These are phyloP conservation scores for Drosophila kanekoi DNA, from an alignment of 2,888 invertebrate species.

Conservation along the genomic window DNA sequence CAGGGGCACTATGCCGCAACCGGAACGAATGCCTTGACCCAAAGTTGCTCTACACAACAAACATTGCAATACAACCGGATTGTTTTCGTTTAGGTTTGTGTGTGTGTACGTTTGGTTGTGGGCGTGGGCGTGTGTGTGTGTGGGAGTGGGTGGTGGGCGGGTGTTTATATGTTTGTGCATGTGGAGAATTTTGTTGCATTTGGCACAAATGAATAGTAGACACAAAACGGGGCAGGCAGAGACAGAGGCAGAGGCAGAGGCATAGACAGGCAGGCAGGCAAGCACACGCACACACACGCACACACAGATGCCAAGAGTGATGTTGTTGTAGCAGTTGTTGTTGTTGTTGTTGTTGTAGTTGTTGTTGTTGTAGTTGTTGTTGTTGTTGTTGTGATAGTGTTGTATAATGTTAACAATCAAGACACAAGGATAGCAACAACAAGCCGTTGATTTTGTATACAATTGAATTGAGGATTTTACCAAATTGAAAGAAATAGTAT, in stretches of 20 bases:
- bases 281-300: conserved; percentile 10
- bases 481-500: conserved; percentile 50
- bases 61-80: conserved; percentile 75
- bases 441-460: conserved; percentile 66
- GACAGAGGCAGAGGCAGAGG: conserved; percentile 41
- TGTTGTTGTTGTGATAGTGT: conserved; percentile 47
- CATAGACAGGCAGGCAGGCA: conserved; percentile 46
- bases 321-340: conserved; percentile 29
- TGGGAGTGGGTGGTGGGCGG: conserved; percentile 14
- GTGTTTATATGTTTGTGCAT: conserved; percentile 49
- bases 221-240: conserved; percentile 64
- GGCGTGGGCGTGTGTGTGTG: conserved; percentile 16
- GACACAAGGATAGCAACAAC: conserved; percentile 74
- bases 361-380: conserved; percentile 33
- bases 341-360: conserved; percentile 13
- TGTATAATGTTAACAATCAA: conserved; percentile 65
- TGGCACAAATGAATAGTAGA: conserved; percentile 37
- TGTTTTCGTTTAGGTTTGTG: conserved; percentile 48
- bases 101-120: conserved; percentile 12
- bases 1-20: conserved; percentile 85
- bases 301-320: conserved; percentile 6
- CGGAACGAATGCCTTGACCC: conserved; percentile 85
- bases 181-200: conserved; percentile 46
- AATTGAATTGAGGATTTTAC: conserved; percentile 58
- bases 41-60: conserved; percentile 85